Evolutionary conservation across 2,113 vertebrate species (phyloP), one percentile per base, ranked within the genome.

Genomic region (Hemiprocne comata): DNA sequence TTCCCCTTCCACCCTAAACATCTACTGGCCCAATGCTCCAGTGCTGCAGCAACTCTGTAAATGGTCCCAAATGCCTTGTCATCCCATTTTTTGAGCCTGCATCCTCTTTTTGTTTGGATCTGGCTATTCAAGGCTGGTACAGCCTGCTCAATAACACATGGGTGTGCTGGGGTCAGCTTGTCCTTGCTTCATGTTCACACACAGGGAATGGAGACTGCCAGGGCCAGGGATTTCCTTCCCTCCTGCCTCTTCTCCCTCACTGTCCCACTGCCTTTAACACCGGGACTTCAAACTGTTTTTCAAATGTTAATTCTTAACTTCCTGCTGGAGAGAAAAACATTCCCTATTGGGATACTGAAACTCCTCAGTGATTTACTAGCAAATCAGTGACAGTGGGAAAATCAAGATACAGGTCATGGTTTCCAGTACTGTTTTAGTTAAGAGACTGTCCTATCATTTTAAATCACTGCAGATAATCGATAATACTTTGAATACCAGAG

Each of bases 381-480:
- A 53, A 62, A 75, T 53, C 33, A 34, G 3, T 66, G 74, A 72
- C n/a, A 53, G 31, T 17, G n/a, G n/a, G 21, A 87, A 94, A 83
- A 78, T 65, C 55, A 83, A 78, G 62, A 61, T 40, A 75, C 19
- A 75, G 31, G 33, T 89, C 42, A 38, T 26, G 51, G 51, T 42
- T 96, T 38, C 24, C 60, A 46, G 33, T 65, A 44, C 28, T 66
- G 36, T 58, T 60, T 71, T 38, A 73, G 25, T 76, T 89, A 48
- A 73, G 85, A 66, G 67, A 87, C 34, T 44, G 11, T 42, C 23
- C 36, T 61, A 50, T 76, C 85, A 70, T 71, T 79, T 91, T 48
- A 91, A 91, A 84, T 90, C 87, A 77, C 55, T 73, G 57, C 13
- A 66, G 53, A 80, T 93, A 83, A 91, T 83, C 53, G n/a, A 66